Base-by-base conservation (phyloP, 2,797 vertebrate genomes). In the Rhinoraja longicauda region DNA sequence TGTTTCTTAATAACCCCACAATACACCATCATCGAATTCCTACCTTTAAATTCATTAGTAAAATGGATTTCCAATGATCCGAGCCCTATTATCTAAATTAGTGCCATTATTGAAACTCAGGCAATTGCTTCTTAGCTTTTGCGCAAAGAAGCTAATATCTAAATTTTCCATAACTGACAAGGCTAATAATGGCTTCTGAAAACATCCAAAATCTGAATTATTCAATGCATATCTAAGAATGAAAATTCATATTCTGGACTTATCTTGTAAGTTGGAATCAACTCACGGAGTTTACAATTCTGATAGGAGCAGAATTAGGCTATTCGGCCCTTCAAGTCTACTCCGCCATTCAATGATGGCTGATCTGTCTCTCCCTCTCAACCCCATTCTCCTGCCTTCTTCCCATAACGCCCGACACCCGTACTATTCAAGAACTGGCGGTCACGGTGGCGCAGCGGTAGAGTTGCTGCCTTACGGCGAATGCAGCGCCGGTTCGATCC, bases 1-100 rank as follows among this genome's bases (percentile, higher is more conserved):
- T 86, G 86, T 64, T 88, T 88, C 7, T 67, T 36, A 88, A 88
- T 67, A 21, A 36, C 59, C 3, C 9, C 62, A 64, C 62, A 67
- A 59, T 88, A 9, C 7, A 67, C 59, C n/a, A 32, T 88, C 84
- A 67, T 10, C 21, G 17, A 36, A 88, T 67, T 32, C 62, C 36
- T 29, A 88, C 62, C n/a, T 88, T 88, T 67, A 88, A 88, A 88
- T 67, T 88, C 59, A 67, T 67, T 88, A 67, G 19, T 88, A 36
- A 88, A 67, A 36, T 88, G 10, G 59, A 88, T 88, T 88, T 88
- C 84, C 62, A 36, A 67, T 88, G 17, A 62, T 36, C 84, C 36
- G n/a, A 36, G 62, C 67, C 17, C 84, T 88, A 88, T 88, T 88
- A 67, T 67, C 84, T 67, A 36, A 88, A 88, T 67, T 8, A 64